These are phyloP conservation scores for Tachina fera DNA, from an alignment of 2,888 invertebrate genomes.

Conservation along the genomic window DNA sequence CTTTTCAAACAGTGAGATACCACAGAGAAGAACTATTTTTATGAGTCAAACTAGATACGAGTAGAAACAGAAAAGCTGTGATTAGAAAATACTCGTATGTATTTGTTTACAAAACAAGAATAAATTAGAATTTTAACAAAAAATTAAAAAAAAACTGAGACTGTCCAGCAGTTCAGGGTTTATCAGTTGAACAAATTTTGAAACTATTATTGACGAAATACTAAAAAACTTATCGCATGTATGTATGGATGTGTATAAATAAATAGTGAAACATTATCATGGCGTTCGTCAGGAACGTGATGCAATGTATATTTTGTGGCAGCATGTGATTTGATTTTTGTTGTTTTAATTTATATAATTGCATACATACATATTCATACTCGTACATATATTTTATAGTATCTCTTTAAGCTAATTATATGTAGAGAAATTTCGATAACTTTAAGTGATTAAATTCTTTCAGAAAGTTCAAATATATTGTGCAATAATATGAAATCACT, in stretches of 20 bases:
- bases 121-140: conserved; percentile 1
- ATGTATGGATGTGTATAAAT: background rate
- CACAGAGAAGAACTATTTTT: background rate
- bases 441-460: too few relatives aligned
- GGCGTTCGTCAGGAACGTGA: background rate
- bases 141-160: background rate
- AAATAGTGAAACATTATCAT: background rate
- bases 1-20: background rate
- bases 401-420: too few relatives aligned
- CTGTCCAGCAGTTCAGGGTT: conserved; percentile 57
- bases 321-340: background rate
- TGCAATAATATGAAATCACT: too few relatives aligned
- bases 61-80: conserved; percentile 7
- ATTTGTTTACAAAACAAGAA: background rate
- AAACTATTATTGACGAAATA: conserved; percentile 41
- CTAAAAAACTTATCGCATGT: conserved; percentile 17
- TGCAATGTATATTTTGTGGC: background rate
- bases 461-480: too few relatives aligned
- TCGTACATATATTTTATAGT: too few relatives aligned
- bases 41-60: background rate
- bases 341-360: background rate
- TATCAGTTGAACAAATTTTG: conserved; percentile 63
- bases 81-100: background rate
- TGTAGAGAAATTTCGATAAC: too few relatives aligned
- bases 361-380: too few relatives aligned